Conservation (phyloP, 2,113 vertebrate genomes). For the Peucedramus taeniatus region DNA sequence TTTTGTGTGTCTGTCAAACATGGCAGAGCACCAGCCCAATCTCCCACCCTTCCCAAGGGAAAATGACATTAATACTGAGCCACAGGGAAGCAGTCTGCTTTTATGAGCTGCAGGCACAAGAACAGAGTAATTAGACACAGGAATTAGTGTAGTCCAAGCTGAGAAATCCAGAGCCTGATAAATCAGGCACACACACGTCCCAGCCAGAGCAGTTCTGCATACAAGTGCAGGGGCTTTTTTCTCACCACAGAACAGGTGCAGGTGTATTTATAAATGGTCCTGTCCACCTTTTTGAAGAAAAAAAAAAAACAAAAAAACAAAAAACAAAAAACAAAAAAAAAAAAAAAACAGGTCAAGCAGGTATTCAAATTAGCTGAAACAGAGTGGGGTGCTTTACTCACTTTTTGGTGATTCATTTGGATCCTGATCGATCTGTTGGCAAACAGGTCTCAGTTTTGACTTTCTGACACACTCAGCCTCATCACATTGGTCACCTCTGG, state of each 20-base stretch:
- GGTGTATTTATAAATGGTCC: neutral
- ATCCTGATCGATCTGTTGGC: neutral
- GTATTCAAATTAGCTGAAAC: neutral
- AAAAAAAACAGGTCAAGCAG: neutral
- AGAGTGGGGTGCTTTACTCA: neutral
- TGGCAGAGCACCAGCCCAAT: neutral
- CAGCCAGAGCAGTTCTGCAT: neutral
- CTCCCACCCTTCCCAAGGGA: neutral
- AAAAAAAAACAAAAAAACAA: too few species aligned
- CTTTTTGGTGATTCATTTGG: neutral
- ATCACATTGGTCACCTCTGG: neutral
- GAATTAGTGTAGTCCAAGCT: neutral
- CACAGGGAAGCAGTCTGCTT: neutral
- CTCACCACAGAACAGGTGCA: conserved; percentile 67
- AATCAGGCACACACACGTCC: neutral
- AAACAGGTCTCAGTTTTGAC: neutral
- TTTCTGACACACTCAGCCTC: neutral
- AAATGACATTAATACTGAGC: neutral
- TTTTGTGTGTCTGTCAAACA: neutral
- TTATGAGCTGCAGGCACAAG: neutral
- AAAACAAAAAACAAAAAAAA: too few species aligned
- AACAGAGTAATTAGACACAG: neutral
- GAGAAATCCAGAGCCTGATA: neutral
- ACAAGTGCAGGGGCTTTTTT: conserved; percentile 53
- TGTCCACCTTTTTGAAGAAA: neutral